These are phyloP conservation scores for Zoanthus solanderi DNA, from an alignment of 92 coral and sea anemone species.

Conservation along the genomic window DNA sequence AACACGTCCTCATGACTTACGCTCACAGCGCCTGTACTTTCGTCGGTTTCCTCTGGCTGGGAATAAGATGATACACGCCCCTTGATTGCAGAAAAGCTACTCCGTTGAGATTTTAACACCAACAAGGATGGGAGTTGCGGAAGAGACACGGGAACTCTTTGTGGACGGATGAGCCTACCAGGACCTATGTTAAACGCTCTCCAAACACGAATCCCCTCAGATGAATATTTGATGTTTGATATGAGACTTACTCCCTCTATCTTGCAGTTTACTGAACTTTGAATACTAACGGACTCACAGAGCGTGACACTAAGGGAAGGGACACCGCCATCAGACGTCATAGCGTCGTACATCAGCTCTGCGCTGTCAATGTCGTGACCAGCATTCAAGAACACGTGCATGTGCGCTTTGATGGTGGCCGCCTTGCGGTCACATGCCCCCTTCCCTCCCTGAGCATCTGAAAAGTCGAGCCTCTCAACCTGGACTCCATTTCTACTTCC, in stretches of 20 bases:
- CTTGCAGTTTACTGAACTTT: constrained; percentile 1
- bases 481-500: constrained; percentile 36
- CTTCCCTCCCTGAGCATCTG: constrained; percentile 21
- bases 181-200: constrained; percentile 24
- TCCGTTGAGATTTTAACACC: not conserved
- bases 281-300: constrained; percentile 10
- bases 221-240: constrained; percentile 2
- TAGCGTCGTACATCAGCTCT: constrained; percentile 6
- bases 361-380: constrained; percentile 11
- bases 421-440: constrained; percentile 29
- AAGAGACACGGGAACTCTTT: not conserved
- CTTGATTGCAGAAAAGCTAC: constrained; percentile 9
- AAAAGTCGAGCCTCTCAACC: constrained; percentile 28
- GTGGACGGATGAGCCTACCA: constrained; percentile 1
- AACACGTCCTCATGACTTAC: constrained; percentile 5
- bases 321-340: constrained; percentile 27
- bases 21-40: not conserved
- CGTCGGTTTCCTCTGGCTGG: not conserved
- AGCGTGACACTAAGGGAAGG: constrained; percentile 1
- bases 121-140: constrained; percentile 18
- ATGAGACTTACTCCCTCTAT: constrained; percentile 10
- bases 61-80: constrained; percentile 3
- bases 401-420: constrained; percentile 21
- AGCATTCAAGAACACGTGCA: constrained; percentile 13
- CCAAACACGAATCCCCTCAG: constrained; percentile 28